phyloP scores from a whole-genome alignment of 2,113 vertebrate genomes.

The Rattus rattus region DNA sequence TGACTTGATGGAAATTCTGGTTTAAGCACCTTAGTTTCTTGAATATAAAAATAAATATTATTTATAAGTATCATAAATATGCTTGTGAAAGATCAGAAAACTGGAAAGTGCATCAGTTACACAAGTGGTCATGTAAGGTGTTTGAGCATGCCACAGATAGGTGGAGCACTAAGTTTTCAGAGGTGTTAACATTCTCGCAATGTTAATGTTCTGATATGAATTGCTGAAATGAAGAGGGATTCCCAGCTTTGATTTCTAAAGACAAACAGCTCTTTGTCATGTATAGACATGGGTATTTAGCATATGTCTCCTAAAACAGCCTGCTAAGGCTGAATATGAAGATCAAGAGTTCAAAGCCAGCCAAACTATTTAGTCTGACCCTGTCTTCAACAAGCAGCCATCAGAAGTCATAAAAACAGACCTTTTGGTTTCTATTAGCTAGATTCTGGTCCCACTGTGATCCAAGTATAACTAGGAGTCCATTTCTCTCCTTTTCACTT shows the following conservation, averaged over 20 bases:
- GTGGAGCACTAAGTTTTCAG: neutral
- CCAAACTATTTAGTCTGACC: neutral
- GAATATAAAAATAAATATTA: neutral
- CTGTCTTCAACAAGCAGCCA: neutral
- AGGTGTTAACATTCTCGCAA: neutral
- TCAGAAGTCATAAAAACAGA: neutral
- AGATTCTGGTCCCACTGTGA: neutral
- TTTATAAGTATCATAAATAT: neutral
- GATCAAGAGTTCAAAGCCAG: neutral
- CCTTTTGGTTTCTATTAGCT: neutral
- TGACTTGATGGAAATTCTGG: constrained; percentile 43
- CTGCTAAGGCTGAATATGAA: neutral
- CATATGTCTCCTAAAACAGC: neutral
- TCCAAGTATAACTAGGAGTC: neutral
- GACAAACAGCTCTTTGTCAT: neutral
- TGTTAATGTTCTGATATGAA: neutral
- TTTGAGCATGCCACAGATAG: neutral
- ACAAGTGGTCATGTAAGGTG: neutral
- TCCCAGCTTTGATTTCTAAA: neutral
- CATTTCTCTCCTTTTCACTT: neutral
- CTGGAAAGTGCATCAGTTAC: neutral
- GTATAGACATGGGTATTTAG: neutral
- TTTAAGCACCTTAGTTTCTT: neutral
- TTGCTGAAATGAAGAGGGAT: neutral
- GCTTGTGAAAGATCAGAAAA: neutral